Evolutionary conservation across 2,888 invertebrate species (phyloP).

Genomic region (Micoletzkya japonica): DNA sequence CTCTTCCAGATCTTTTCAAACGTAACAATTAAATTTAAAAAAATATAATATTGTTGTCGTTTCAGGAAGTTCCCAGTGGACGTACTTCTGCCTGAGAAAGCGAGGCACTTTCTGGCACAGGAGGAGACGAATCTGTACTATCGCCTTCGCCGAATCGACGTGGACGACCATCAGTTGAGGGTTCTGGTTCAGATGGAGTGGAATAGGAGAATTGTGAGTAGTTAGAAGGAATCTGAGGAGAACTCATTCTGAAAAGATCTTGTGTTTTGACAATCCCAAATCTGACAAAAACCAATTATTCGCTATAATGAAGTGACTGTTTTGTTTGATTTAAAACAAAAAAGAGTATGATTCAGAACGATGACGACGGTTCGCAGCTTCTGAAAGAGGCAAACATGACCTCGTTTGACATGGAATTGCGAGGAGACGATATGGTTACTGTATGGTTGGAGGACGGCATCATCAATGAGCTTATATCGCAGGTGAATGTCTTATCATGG

Average conservation of each 20-base stretch:
- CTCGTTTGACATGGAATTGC: conserved; percentile 43
- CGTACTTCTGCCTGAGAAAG: conserved; percentile 49
- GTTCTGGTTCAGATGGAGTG: conserved; percentile 52
- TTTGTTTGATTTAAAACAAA: neutral
- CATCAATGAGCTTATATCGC: conserved; percentile 56
- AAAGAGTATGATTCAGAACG: neutral
- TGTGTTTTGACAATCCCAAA: neutral
- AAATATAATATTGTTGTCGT: too few species aligned
- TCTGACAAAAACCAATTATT: neutral
- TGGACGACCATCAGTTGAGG: conserved; percentile 50
- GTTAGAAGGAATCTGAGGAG: neutral
- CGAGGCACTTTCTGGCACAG: conserved; percentile 47
- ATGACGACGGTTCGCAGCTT: conserved; percentile 1
- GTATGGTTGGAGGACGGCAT: conserved; percentile 59
- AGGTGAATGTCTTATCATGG: conserved; percentile 30
- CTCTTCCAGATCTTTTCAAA: neutral
- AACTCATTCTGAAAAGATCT: neutral
- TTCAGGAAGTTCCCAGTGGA: conserved; percentile 53
- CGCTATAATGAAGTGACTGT: neutral
- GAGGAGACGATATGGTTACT: conserved; percentile 45
- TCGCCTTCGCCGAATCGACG: conserved; percentile 38
- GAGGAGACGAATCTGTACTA: conserved; percentile 35
- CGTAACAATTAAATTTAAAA: too few species aligned
- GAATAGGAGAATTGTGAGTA: conserved; percentile 34
- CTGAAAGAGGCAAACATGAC: conserved; percentile 30